phyloP scores from a whole-genome alignment of 2,113 vertebrate genomes.

The Campylomormyrus numenius region DNA sequence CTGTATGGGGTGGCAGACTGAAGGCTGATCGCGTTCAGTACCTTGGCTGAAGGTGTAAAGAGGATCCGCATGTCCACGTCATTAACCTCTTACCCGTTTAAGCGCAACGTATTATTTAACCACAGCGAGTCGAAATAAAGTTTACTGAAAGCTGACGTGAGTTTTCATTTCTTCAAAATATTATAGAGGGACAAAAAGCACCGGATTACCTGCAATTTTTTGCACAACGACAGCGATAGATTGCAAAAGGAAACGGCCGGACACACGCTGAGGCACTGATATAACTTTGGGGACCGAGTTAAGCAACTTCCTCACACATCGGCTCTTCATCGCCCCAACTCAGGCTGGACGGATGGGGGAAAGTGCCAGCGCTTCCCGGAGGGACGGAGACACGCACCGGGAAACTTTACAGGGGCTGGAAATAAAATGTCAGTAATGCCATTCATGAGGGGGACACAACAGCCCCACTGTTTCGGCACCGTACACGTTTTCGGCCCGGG shows the following conservation, averaged over 20 bases:
- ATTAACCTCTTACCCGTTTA: neutral
- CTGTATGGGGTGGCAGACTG: neutral
- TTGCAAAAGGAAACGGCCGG: neutral
- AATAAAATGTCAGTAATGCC: neutral
- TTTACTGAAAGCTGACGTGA: neutral
- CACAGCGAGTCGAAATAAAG: neutral
- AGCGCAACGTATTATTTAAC: neutral
- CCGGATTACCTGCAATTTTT: neutral
- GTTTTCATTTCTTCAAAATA: neutral
- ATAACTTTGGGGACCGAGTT: neutral
- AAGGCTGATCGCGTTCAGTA: neutral
- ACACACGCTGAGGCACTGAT: neutral
- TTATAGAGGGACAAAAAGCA: neutral
- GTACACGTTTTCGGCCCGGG: neutral
- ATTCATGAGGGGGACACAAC: slow-evolving; percentile 3
- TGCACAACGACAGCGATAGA: neutral
- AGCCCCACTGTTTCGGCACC: neutral
- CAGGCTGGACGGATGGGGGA: neutral
- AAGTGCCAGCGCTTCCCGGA: neutral
- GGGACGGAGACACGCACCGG: neutral
- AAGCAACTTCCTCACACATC: neutral
- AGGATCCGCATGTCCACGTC: neutral
- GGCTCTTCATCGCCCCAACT: neutral
- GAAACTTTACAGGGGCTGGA: neutral
- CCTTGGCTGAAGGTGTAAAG: neutral